Evolutionary conservation across 2,888 invertebrate species (phyloP).

Genomic region (Clivina fossor): DNA sequence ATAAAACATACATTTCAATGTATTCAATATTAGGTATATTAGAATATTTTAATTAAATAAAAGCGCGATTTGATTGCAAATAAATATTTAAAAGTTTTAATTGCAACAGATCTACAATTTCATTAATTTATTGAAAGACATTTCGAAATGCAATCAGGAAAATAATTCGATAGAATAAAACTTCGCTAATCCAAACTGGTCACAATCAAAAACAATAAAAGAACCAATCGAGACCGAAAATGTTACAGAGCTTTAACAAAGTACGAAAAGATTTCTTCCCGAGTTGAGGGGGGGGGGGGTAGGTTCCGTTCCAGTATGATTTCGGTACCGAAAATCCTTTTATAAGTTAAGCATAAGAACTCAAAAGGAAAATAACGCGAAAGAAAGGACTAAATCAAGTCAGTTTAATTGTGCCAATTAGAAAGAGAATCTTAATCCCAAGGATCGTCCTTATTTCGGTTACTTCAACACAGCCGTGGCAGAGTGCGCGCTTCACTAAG

Average conservation of each 20-base stretch:
- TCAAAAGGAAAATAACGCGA: constrained; percentile 22
- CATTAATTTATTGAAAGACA: not conserved
- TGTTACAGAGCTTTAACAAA: too few relatives aligned
- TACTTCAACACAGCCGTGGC: not conserved
- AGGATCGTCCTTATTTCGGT: constrained; percentile 23
- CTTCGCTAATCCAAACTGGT: constrained; percentile 18
- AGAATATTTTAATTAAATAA: too few relatives aligned
- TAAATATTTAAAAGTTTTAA: too few relatives aligned
- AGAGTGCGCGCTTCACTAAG: constrained; percentile 1
- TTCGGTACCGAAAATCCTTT: constrained; percentile 21
- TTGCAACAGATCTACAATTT: too few relatives aligned
- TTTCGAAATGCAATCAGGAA: not conserved
- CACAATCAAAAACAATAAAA: constrained; percentile 28
- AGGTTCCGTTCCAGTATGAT: too few relatives aligned
- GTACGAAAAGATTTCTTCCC: too few relatives aligned
- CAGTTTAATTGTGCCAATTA: constrained; percentile 34
- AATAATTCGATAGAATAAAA: constrained; percentile 30
- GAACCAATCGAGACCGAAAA: constrained; percentile 18
- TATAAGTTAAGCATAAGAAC: constrained; percentile 6
- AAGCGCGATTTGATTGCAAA: too few relatives aligned
- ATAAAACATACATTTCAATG: too few relatives aligned
- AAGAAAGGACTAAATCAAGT: constrained; percentile 28
- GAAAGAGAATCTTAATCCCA: constrained; percentile 29
- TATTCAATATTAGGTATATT: too few relatives aligned
- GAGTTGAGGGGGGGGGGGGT: too few relatives aligned